These are phyloP conservation scores for Takifugu flavidus DNA, from an alignment of 2,113 vertebrate species.

Conservation along the genomic window DNA sequence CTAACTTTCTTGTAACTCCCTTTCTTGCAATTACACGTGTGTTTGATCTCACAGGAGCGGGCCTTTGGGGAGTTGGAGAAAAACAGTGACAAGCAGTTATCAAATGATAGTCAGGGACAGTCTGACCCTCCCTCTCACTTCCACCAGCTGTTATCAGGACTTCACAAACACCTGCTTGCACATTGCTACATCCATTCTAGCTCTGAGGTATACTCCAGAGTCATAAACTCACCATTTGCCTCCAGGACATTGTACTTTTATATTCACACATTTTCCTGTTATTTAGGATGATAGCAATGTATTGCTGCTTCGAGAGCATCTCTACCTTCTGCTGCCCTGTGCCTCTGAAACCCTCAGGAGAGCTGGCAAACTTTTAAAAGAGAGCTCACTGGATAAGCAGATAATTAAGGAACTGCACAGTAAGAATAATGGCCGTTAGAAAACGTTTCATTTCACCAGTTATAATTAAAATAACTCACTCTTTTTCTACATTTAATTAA, in stretches of 20 bases:
- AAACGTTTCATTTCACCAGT: background rate
- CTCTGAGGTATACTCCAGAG: conserved; percentile 55
- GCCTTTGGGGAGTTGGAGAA: conserved; percentile 81
- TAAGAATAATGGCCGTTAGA: conserved; percentile 45
- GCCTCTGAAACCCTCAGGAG: conserved; percentile 77
- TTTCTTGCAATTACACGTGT: background rate
- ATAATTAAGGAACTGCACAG: conserved; percentile 78
- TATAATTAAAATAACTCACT: background rate
- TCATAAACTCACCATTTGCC: background rate
- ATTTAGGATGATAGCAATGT: conserved; percentile 74
- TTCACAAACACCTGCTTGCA: conserved; percentile 79
- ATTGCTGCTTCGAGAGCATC: conserved; percentile 74
- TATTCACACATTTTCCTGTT: background rate
- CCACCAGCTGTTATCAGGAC: conserved; percentile 77
- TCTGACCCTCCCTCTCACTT: conserved; percentile 77
- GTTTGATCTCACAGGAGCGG: conserved; percentile 66
- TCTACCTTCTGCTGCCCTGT: conserved; percentile 75
- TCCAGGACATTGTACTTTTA: background rate
- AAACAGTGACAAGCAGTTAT: conserved; percentile 80
- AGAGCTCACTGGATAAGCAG: conserved; percentile 72
- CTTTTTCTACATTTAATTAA: background rate
- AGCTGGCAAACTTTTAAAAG: conserved; percentile 72
- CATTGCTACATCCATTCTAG: conserved; percentile 74
- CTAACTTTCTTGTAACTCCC: background rate
- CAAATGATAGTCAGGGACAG: conserved; percentile 62